Percentiles rank a stretch among this genome's conserved stretches.
Conservation (phyloP, 1,140 invertebrate genomes). For the Drosophila truncata region DNA sequence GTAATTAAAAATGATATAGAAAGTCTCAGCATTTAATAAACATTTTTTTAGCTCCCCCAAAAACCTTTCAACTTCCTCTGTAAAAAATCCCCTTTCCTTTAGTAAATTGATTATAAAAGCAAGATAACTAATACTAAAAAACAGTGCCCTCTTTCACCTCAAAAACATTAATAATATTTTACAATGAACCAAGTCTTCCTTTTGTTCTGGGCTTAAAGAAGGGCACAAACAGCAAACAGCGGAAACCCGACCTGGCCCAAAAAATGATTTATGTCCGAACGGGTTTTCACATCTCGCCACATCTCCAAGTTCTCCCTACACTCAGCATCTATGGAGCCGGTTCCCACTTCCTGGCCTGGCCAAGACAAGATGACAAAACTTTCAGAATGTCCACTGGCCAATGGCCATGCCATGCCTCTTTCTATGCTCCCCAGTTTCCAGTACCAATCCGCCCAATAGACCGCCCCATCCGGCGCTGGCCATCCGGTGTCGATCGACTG, state of each 20-base stretch:
- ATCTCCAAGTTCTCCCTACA: slow-evolving; percentile 16
- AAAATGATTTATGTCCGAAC: slow-evolving; percentile 59
- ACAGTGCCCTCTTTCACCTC: no score
- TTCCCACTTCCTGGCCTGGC: slow-evolving; percentile 80
- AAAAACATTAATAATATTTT: background rate
- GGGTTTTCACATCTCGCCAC: slow-evolving; percentile 36
- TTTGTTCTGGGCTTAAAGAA: slow-evolving; percentile 6
- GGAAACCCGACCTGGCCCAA: slow-evolving; percentile 37
- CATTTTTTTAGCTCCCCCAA: background rate
- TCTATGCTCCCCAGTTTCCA: slow-evolving; percentile 22
- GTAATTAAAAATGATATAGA: background rate
- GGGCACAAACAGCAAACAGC: slow-evolving; percentile 1
- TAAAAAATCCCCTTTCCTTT: background rate
- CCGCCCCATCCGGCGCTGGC: slow-evolving; percentile 71
- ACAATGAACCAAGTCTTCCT: background rate
- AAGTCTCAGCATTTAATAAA: background rate
- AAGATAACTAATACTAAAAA: background rate
- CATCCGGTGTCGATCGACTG: slow-evolving; percentile 76
- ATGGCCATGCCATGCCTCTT: slow-evolving; percentile 1
- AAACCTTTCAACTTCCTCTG: background rate
- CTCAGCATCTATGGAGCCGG: slow-evolving; percentile 65
- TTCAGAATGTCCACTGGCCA: slow-evolving; percentile 55
- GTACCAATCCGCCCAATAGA: slow-evolving; percentile 47
- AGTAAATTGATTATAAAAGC: background rate
- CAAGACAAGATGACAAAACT: slow-evolving; percentile 73